Base-by-base conservation (phyloP, 1,140 invertebrate species). In the Bradynema listronoti region DNA sequence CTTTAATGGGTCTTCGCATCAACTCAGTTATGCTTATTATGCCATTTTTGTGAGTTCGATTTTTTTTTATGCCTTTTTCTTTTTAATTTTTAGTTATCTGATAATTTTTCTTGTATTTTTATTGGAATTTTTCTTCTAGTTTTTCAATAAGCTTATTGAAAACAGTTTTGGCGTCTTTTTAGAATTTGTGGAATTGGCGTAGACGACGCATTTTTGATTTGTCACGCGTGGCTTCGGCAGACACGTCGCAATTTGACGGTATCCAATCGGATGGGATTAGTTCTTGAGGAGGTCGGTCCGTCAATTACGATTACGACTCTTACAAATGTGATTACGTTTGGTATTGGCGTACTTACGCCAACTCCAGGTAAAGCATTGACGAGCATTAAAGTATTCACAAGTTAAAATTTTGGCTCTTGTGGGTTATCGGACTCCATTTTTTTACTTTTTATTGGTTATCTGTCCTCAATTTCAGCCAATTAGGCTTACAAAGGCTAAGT, bases 281-380 rank as follows among this genome's bases (percentile, higher is more conserved):
- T 74, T 27, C 64, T 72, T 36, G 72, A 72, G 55, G 89, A 92
- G 77, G 91, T 91, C n/a, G 91, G 91, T 0, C 91, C 95, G 7
- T 94, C 91, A 1, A 93, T 97, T 52, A 95, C 91, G 24, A 94
- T 97, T 61, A 96, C 93, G 0, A 94, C 91, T 0, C 81, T 96
- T 9, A 97, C 92, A 0, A 91, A 96, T 79, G 89, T 94, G 82
- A 85, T 96, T 58, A 91, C 89, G n/a, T 94, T 96, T 80, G 89
- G 87, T 78, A 93, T 96, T 52, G 92, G 93, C 11, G 88, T 91
- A 62, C 86, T 91, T 63, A 91, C 89, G 36, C 88, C 90, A 1
- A 96, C 95, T 73, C 74, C 73, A 45, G 73, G 66, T 74, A 33
- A 50, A 7, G 14, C 6, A 19, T 24, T 65, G 16, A 30, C 7